A percentile compares a stretch with the other conserved stretches of the same genome.
Conservation (phyloP, 2,113 vertebrate species). For the Trichomycterus rosablanca region DNA sequence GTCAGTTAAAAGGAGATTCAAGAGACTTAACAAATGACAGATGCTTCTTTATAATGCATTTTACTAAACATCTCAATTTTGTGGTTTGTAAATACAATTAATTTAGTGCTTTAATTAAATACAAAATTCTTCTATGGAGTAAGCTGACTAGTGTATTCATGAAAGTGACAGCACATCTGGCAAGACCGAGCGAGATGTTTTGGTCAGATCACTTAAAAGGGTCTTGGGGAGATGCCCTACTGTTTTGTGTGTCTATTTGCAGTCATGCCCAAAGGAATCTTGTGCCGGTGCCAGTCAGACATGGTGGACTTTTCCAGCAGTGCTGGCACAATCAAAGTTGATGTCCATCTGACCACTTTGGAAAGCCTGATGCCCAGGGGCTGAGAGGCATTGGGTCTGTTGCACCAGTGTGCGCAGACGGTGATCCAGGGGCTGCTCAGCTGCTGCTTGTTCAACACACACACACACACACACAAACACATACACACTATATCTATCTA, state of each 20-base stretch:
- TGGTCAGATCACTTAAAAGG: slow-evolving; percentile 46
- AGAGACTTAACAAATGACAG: too few species aligned
- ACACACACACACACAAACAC: slow-evolving; percentile 18
- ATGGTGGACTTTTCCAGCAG: slow-evolving; percentile 51
- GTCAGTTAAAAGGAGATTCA: too few species aligned
- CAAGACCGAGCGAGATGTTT: slow-evolving; percentile 15
- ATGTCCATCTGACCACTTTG: slow-evolving; percentile 72
- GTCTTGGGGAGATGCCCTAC: slow-evolving; percentile 54
- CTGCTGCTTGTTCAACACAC: slow-evolving; percentile 60
- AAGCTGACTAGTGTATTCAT: neutral
- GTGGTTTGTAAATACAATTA: too few species aligned
- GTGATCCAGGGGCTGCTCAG: slow-evolving; percentile 68
- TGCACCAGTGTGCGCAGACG: slow-evolving; percentile 64
- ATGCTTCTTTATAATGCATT: too few species aligned
- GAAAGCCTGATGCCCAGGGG: slow-evolving; percentile 65
- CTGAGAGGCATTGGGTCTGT: slow-evolving; percentile 69
- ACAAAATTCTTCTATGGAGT: too few species aligned
- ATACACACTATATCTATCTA: slow-evolving; percentile 15
- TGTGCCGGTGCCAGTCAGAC: slow-evolving; percentile 67
- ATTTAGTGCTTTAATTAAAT: too few species aligned
- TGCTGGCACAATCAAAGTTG: slow-evolving; percentile 67
- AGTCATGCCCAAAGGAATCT: slow-evolving; percentile 70
- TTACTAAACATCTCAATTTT: too few species aligned
- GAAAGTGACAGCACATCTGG: slow-evolving; percentile 57
- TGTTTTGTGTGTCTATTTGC: slow-evolving; percentile 65